A percentile compares a stretch with the other conserved stretches of the same genome.
phyloP scores from a whole-genome alignment of 1,140 invertebrate genomes.

The Semibalanus balanoides region DNA sequence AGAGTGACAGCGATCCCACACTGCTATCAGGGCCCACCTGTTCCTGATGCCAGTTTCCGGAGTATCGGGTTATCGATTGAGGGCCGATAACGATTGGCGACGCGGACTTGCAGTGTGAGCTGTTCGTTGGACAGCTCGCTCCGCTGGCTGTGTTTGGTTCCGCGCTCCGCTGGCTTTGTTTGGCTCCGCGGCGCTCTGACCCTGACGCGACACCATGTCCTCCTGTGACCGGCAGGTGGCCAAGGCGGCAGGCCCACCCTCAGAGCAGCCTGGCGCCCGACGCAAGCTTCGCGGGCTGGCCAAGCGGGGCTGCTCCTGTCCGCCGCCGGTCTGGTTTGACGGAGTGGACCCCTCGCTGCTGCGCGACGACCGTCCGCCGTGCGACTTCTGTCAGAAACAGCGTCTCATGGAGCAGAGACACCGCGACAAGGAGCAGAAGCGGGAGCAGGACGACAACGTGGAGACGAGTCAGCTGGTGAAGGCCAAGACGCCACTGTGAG shows the following conservation, averaged over 20 bases:
- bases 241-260: background rate
- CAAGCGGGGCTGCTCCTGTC: background rate
- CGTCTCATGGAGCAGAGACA: background rate
- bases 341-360: constrained; percentile 34
- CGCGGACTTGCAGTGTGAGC: no score
- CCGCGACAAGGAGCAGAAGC: background rate
- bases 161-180: no score
- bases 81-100: no score
- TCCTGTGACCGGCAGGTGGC: background rate
- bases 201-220: background rate
- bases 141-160: no score
- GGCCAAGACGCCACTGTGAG: constrained; percentile 9
- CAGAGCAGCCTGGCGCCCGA: no score
- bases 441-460: background rate
- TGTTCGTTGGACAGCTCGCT: no score
- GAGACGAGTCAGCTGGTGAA: constrained; percentile 6
- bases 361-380: constrained; percentile 18
- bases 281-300: background rate
- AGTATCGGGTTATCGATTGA: no score
- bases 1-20: no score
- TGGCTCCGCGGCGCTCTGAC: no score
- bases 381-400: background rate
- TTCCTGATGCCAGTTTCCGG: no score
- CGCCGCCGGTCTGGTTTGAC: constrained; percentile 35
- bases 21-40: no score